These are phyloP conservation scores for Ellobius talpinus DNA, from an alignment of 2,113 vertebrate genomes.

Conservation along the genomic window DNA sequence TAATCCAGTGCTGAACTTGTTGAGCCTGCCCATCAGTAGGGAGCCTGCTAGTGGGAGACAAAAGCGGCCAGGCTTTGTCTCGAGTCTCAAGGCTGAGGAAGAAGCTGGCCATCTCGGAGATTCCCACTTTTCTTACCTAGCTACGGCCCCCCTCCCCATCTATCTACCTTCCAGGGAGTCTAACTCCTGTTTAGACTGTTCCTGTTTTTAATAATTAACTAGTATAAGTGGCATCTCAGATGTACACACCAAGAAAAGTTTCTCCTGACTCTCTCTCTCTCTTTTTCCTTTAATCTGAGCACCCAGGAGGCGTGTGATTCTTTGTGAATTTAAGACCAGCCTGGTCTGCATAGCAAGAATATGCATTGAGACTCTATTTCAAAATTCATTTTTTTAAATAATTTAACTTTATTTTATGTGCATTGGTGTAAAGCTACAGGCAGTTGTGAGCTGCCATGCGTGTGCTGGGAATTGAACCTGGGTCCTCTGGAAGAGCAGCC, in stretches of 20 bases:
- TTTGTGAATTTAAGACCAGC: not conserved
- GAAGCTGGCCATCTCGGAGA: not conserved
- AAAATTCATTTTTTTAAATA: not conserved
- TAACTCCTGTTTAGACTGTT: not conserved
- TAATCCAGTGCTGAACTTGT: not conserved
- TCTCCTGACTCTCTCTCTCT: not conserved
- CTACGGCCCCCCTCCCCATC: no score
- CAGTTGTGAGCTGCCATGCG: no score
- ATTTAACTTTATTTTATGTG: no score
- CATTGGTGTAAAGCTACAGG: no score
- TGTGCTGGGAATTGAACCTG: no score
- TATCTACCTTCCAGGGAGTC: not conserved
- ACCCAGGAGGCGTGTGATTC: not conserved
- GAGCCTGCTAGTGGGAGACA: not conserved
- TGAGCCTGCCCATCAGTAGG: not conserved
- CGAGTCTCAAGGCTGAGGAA: not conserved
- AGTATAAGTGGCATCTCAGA: not conserved
- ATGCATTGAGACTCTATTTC: not conserved
- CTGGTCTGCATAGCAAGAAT: not conserved
- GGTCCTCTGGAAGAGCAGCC: no score
- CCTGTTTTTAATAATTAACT: not conserved
- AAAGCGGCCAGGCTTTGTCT: not conserved
- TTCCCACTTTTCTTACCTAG: not conserved
- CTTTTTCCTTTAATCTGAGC: not conserved
- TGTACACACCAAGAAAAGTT: not conserved